Evolutionary conservation across 2,888 invertebrate genomes (phyloP), one percentile per base, ranked within the genome.

Genomic region (Digitonthophagus gazella): DNA sequence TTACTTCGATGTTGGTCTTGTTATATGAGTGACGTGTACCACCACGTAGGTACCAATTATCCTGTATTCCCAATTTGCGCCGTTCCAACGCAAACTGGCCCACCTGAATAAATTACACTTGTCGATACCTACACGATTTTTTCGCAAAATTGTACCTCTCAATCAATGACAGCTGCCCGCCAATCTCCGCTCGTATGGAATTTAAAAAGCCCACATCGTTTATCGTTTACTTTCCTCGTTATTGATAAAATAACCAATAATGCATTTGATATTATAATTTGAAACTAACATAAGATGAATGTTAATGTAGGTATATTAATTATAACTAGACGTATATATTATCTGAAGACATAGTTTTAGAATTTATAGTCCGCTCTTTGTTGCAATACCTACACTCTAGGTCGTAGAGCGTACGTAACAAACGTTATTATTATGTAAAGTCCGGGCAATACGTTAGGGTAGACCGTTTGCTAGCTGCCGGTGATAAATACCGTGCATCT

Each of bases 401-500:
- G n/a, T n/a, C n/a, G n/a, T n/a, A n/a, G n/a, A n/a, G n/a, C n/a
- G n/a, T n/a, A n/a, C n/a, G n/a, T n/a, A n/a, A n/a, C n/a, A n/a
- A n/a, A n/a, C n/a, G n/a, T n/a, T n/a, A n/a, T n/a, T n/a, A n/a
- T n/a, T n/a, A n/a, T n/a, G n/a, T n/a, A n/a, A n/a, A n/a, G n/a
- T n/a, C n/a, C n/a, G n/a, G n/a, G n/a, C n/a, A n/a, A n/a, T n/a
- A n/a, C n/a, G n/a, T n/a, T n/a, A n/a, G n/a, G n/a, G n/a, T n/a
- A n/a, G n/a, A n/a, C n/a, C n/a, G n/a, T n/a, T n/a, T n/a, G 57
- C 57, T 5, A 57, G 8, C 16, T 15, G 57, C 57, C 14, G 14
- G 14, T 70, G 70, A 70, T 70, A 70, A 70, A 70, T 67, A 67
- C 64, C 65, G 58, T 67, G 64, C 70, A 70, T 70, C 66, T 66